Evolutionary conservation across 2,888 invertebrate species (phyloP).

Genomic region (Rambutsinella grinnellia): DNA sequence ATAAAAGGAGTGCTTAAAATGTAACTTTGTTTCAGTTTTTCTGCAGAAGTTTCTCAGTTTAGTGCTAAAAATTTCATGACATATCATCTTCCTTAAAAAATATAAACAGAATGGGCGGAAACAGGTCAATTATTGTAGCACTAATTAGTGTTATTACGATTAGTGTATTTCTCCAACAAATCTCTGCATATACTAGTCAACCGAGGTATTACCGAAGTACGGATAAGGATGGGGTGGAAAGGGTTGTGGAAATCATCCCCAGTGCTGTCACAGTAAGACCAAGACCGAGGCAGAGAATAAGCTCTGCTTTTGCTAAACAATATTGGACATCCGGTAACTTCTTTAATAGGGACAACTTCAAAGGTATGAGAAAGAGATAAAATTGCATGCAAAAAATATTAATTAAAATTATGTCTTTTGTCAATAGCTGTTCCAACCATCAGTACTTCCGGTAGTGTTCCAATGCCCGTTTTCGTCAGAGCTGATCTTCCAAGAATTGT

Average conservation of each 20-base stretch:
- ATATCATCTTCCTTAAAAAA: too few species aligned
- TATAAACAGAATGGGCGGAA: not conserved
- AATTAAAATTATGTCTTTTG: too few species aligned
- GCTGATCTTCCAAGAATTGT: too few species aligned
- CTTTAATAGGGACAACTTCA: conserved; percentile 39
- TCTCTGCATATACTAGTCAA: conserved; percentile 16
- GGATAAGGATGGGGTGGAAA: conserved; percentile 30
- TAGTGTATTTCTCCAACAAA: conserved; percentile 9
- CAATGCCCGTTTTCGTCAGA: too few species aligned
- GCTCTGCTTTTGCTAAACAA: conserved; percentile 45
- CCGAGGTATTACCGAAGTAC: conserved; percentile 40
- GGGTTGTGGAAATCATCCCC: conserved; percentile 40
- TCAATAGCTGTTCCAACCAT: conserved; percentile 14
- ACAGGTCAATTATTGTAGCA: not conserved
- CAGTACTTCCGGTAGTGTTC: too few species aligned
- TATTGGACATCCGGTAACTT: conserved; percentile 58
- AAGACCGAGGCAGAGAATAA: conserved; percentile 41
- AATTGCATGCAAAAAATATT: too few species aligned
- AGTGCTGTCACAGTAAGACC: conserved; percentile 48
- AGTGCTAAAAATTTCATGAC: too few species aligned
- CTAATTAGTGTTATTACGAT: not conserved
- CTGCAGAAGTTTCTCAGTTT: too few species aligned
- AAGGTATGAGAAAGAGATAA: conserved; percentile 35
- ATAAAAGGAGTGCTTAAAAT: too few species aligned
- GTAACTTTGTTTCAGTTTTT: too few species aligned